phyloP scores from a whole-genome alignment of 2,797 vertebrate species.

The Amazona ochrocephala region DNA sequence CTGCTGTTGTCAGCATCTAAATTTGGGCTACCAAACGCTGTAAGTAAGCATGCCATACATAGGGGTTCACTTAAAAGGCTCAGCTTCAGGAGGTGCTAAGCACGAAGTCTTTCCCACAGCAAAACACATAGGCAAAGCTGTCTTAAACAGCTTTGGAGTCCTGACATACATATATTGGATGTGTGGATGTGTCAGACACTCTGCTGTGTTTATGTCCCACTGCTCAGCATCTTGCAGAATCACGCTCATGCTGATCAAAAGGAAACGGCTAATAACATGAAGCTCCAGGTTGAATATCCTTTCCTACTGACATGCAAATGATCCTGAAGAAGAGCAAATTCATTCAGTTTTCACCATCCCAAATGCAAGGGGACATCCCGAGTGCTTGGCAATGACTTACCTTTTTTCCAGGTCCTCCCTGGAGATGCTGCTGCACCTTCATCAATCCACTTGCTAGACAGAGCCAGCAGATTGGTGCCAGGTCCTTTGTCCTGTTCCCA shows the following conservation, averaged over 20 bases:
- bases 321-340: neutral
- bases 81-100: neutral
- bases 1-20: neutral
- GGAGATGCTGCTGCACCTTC: neutral
- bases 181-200: neutral
- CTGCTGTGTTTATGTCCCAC: neutral
- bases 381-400: rapidly evolving
- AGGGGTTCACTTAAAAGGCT: neutral
- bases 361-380: neutral
- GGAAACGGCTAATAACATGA: neutral
- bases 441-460: neutral
- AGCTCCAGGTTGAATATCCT: neutral
- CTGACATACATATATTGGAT: neutral
- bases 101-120: neutral
- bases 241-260: neutral
- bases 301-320: neutral
- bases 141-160: neutral
- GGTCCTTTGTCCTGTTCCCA: neutral
- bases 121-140: neutral
- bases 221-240: neutral
- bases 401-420: neutral
- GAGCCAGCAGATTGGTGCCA: neutral
- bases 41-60: neutral
- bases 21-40: neutral
- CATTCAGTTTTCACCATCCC: neutral